Evolutionary conservation across 2,888 invertebrate genomes (phyloP), one percentile per base, ranked within the genome.

Genomic region (Ceriagrion tenellum): DNA sequence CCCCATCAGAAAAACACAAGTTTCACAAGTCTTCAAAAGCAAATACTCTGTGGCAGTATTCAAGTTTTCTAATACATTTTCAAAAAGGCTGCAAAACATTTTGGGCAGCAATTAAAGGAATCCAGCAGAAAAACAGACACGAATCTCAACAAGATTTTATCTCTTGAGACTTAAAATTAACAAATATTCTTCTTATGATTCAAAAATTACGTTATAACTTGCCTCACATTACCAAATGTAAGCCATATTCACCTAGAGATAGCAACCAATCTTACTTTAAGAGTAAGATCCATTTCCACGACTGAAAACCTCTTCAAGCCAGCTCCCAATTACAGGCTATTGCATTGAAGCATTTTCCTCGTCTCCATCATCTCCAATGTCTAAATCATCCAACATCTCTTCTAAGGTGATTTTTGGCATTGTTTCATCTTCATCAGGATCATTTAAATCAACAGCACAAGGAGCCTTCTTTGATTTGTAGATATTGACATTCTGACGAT

Each of bases 301-400:
- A 59, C 13, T 56, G 30, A 90, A 23, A 95, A 63, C 16, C 4
- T 91, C 12, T 35, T 35, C 81, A 35, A 1, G 3, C 35, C 81
- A 81, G 81, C 2, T 12, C 0, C 35, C 35, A 30, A 23, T 0
- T 56, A 26, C 30, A 18, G 18, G 16, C n/a, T 47, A 95, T 59
- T 95, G 56, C 74, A 63, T 69, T 55, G 81, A 59, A 55, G 95
- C 97, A 97, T 96, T 95, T 96, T 98, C 98, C 69, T 97, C 97
- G 98, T 98, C 98, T 96, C 98, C 98, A 56, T 98, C 98, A 96
- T 99, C 99, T 95, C 98, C 98, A 90, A 99, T 97, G 88, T 97
- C 98, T 96, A 99, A 97, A 97, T 99, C 99, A 96, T 99, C 99
- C 96, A 99, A 97, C 99, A 99, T 99, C 97, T 99, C 99, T 88